Evolutionary conservation across 2,113 vertebrate species (phyloP).

Genomic region (Todiramphus chloris): DNA sequence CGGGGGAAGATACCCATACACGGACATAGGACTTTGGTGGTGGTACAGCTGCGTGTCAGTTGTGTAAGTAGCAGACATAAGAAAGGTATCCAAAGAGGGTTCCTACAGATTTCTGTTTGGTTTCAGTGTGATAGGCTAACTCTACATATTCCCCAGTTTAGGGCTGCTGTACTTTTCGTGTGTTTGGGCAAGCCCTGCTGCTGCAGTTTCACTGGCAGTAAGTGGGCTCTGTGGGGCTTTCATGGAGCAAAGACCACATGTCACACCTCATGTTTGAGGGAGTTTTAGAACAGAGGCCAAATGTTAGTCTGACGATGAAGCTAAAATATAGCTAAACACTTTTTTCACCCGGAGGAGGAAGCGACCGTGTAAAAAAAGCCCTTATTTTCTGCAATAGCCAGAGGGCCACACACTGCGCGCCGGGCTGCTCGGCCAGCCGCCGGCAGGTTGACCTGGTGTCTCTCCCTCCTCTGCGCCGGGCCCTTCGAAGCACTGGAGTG

Average conservation of each 20-base stretch:
- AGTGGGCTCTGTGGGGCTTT: background rate
- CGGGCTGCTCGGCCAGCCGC: background rate
- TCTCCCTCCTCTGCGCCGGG: background rate
- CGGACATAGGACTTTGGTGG: fast-evolving
- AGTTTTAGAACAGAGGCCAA: background rate
- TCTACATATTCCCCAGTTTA: background rate
- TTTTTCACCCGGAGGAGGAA: background rate
- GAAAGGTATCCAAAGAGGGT: background rate
- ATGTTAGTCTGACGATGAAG: background rate
- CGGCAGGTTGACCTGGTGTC: slow-evolving; percentile 1
- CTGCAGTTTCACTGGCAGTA: fast-evolving
- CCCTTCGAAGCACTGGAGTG: background rate
- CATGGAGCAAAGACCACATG: fast-evolving
- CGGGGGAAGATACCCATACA: background rate
- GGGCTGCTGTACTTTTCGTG: background rate
- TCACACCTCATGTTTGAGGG: background rate
- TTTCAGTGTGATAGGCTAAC: background rate
- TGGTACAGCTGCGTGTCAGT: background rate
- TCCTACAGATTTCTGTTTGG: background rate
- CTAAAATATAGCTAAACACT: background rate
- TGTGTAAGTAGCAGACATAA: background rate
- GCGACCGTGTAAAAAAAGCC: background rate
- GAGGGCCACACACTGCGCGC: background rate
- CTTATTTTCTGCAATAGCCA: background rate
- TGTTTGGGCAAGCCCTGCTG: background rate